Evolutionary conservation across 92 coral and sea anemone genomes (phyloP).

Genomic region (Anthopleura xanthogrammica): DNA sequence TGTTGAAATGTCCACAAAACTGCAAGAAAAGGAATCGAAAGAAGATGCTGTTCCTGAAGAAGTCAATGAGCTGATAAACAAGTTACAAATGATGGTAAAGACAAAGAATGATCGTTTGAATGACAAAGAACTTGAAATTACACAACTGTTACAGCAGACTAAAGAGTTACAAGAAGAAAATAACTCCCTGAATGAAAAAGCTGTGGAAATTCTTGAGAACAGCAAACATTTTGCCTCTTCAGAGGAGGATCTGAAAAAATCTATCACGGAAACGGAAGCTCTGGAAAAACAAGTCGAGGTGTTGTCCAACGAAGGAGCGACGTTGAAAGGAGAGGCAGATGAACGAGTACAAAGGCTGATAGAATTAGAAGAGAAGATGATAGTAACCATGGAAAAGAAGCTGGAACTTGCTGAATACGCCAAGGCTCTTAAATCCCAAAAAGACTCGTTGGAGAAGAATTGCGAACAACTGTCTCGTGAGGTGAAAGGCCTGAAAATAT

Average conservation of each 20-base stretch:
- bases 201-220: constrained; percentile 19
- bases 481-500: constrained; percentile 58
- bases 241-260: constrained; percentile 31
- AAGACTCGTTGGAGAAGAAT: constrained; percentile 36
- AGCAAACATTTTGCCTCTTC: constrained; percentile 29
- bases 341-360: constrained; percentile 36
- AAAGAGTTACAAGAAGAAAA: constrained; percentile 54
- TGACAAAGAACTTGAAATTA: constrained; percentile 18
- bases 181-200: constrained; percentile 22
- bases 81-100: constrained; percentile 18
- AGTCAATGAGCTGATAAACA: constrained; percentile 17
- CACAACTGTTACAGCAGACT: constrained; percentile 21
- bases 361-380: constrained; percentile 40
- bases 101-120: constrained; percentile 21
- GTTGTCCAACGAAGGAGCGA: constrained; percentile 36
- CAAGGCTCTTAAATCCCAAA: constrained; percentile 20
- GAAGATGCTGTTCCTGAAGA: not conserved
- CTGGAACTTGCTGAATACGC: constrained; percentile 49
- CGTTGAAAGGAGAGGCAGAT: constrained; percentile 35
- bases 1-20: not conserved
- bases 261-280: constrained; percentile 31
- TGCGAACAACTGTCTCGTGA: constrained; percentile 58
- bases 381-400: constrained; percentile 42
- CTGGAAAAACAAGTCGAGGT: constrained; percentile 41
- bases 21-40: not conserved